phyloP scores from a whole-genome alignment of 64 coral and sea anemone species.

The Platygyra sinensis region DNA sequence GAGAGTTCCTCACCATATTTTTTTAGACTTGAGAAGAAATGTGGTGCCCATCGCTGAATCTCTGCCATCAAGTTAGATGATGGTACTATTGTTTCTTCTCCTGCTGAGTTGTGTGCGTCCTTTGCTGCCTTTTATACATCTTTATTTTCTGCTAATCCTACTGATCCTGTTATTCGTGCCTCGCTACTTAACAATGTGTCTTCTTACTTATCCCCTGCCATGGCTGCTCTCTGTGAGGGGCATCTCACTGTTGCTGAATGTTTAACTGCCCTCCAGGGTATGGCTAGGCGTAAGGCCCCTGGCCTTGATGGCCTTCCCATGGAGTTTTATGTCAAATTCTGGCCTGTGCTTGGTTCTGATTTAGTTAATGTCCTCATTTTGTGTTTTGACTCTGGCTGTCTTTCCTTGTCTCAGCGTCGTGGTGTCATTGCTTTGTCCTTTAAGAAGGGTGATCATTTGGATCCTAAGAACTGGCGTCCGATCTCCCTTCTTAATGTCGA shows the following conservation, averaged over 20 bases:
- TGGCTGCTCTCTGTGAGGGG: no score
- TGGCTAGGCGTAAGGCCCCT: no score
- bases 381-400: neutral
- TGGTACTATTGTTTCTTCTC: neutral
- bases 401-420: neutral
- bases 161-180: neutral
- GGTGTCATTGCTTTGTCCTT: neutral
- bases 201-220: neutral
- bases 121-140: neutral
- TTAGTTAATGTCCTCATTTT: neutral
- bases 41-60: neutral
- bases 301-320: no score
- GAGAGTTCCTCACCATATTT: no score
- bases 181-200: neutral
- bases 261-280: neutral
- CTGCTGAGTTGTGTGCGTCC: neutral
- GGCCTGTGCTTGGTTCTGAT: neutral
- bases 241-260: neutral
- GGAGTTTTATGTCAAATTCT: no score
- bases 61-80: neutral
- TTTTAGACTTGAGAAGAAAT: neutral
- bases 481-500: constrained; percentile 35
- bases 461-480: constrained; percentile 23
- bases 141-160: neutral
- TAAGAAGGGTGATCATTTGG: neutral